Evolutionary conservation across 2,797 vertebrate species (phyloP).

Genomic region (Oophaga sylvatica): DNA sequence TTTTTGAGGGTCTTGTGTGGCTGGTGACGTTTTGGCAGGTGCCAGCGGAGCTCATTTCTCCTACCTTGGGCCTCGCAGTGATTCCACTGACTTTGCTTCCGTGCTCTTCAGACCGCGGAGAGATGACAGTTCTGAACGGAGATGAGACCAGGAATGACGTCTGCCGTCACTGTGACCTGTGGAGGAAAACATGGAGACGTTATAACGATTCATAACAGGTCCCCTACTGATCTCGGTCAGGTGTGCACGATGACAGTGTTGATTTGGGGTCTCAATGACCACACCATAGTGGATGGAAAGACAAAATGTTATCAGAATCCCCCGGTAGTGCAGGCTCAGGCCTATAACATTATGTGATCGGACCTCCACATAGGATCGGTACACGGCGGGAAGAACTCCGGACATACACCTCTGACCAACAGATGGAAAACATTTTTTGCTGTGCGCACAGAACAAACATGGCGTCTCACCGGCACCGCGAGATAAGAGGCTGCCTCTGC

Average conservation of each 20-base stretch:
- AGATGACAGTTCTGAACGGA: conserved; percentile 17
- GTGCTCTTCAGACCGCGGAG: background rate
- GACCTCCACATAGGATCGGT: background rate
- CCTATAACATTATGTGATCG: background rate
- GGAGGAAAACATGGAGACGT: background rate
- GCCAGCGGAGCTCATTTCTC: background rate
- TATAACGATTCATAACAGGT: background rate
- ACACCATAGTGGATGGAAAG: background rate
- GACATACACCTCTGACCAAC: too few relatives aligned
- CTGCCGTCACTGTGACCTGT: conserved; percentile 5
- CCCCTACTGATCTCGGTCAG: too few relatives aligned
- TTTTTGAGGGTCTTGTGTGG: background rate
- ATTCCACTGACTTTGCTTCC: conserved; percentile 19
- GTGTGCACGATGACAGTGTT: too few relatives aligned
- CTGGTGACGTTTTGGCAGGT: background rate
- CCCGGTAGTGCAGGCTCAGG: background rate
- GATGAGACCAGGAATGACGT: background rate
- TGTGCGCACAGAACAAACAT: background rate
- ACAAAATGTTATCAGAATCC: background rate
- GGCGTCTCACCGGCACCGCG: conserved; percentile 3
- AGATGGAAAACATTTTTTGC: too few relatives aligned
- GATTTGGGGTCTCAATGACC: background rate
- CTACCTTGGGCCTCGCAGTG: background rate
- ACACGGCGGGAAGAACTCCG: too few relatives aligned
- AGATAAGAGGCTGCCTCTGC: background rate